phyloP scores from a whole-genome alignment of 2,888 invertebrate genomes.

The Euclidia mi region DNA sequence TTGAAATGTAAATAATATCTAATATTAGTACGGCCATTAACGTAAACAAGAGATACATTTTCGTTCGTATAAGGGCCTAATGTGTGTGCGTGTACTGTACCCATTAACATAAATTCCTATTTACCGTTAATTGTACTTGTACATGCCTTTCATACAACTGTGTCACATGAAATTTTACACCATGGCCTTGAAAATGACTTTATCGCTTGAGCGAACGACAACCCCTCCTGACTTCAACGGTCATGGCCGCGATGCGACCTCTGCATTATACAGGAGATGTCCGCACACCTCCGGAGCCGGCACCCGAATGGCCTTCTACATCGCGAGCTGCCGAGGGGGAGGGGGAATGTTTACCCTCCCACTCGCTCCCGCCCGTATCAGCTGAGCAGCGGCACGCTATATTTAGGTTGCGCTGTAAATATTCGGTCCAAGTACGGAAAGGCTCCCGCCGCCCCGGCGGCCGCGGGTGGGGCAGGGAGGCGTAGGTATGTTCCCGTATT shows the following conservation, averaged over 20 bases:
- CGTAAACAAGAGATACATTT: too few species aligned
- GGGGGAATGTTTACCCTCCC: constrained; percentile 84
- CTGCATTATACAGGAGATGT: constrained; percentile 71
- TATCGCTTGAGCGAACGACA: constrained; percentile 74
- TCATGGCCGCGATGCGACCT: constrained; percentile 80
- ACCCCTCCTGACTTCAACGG: constrained; percentile 75
- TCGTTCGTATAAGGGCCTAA: constrained; percentile 6
- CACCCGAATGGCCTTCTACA: constrained; percentile 81
- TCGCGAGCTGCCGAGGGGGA: constrained; percentile 60
- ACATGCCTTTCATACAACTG: constrained; percentile 52
- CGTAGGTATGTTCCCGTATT: constrained; percentile 66
- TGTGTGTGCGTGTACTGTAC: constrained; percentile 20
- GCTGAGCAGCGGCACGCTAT: constrained; percentile 89
- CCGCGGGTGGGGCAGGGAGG: constrained; percentile 55
- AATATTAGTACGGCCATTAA: not conserved
- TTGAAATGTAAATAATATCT: too few species aligned
- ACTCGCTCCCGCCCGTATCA: constrained; percentile 77
- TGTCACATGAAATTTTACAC: constrained; percentile 64
- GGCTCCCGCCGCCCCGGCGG: constrained; percentile 60
- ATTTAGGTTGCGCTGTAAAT: constrained; percentile 90
- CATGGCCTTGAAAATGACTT: constrained; percentile 79
- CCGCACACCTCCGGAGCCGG: constrained; percentile 79
- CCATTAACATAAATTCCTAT: constrained; percentile 21
- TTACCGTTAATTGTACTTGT: constrained; percentile 25
- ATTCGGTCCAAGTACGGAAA: constrained; percentile 88